Evolutionary conservation across 2,113 vertebrate genomes (phyloP).

Genomic region (Microcebus ravelobensis): DNA sequence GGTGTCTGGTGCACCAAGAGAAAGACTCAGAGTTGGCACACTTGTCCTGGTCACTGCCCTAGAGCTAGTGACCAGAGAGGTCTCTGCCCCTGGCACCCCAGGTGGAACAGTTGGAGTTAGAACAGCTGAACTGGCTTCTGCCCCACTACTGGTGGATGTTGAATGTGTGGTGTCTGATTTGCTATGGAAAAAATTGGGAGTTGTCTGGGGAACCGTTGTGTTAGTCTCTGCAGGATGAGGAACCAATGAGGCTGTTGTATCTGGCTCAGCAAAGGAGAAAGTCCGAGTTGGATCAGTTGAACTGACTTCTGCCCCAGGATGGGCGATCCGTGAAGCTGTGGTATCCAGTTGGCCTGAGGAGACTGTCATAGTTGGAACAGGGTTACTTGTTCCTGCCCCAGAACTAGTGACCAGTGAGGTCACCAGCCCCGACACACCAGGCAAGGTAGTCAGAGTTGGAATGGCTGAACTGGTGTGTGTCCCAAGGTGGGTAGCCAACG

Average conservation of each 20-base stretch:
- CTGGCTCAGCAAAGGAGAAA: not conserved
- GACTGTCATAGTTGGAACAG: not conserved
- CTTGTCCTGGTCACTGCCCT: not conserved
- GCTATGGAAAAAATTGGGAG: not conserved
- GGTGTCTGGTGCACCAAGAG: not conserved
- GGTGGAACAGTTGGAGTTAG: not conserved
- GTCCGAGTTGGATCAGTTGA: not conserved
- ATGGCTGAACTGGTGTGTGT: not conserved
- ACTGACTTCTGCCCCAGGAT: not conserved
- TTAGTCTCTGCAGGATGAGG: not conserved
- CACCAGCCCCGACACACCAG: not conserved
- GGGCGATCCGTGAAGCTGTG: not conserved
- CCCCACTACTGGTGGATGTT: not conserved
- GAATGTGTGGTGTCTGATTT: not conserved
- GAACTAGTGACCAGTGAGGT: not conserved
- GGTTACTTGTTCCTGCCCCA: not conserved
- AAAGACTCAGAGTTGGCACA: not conserved
- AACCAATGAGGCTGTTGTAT: not conserved
- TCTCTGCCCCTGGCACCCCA: not conserved
- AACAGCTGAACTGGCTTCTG: not conserved
- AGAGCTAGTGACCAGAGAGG: not conserved
- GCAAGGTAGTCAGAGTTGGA: not conserved
- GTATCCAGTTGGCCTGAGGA: not conserved
- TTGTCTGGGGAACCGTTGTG: not conserved
- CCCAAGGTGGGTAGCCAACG: not conserved